Conservation (phyloP, 2,888 invertebrate species). For the Pseudeuparius sepicola region DNA sequence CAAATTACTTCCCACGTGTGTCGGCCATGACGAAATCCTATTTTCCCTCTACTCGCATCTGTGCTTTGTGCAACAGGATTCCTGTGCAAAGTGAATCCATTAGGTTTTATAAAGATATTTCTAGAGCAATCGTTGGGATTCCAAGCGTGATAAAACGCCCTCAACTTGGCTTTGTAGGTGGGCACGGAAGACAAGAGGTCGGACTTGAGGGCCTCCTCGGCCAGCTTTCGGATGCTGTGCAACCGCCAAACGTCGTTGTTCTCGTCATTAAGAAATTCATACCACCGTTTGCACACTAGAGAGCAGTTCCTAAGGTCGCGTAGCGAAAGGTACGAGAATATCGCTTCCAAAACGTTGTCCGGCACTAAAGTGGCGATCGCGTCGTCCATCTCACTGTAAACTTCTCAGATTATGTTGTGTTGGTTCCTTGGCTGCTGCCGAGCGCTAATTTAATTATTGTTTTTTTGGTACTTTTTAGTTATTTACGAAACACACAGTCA, state of each 20-base stretch:
- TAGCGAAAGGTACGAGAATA: conserved; percentile 84
- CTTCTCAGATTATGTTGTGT: no score
- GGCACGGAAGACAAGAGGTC: conserved; percentile 81
- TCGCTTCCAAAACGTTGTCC: conserved; percentile 75
- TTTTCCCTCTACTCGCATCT: conserved; percentile 83
- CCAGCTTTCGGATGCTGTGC: conserved; percentile 77
- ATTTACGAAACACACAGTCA: no score
- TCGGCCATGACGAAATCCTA: conserved; percentile 82
- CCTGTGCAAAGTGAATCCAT: conserved; percentile 94
- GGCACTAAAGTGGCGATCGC: conserved; percentile 55
- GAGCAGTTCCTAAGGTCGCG: conserved; percentile 82
- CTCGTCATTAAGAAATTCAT: conserved; percentile 79
- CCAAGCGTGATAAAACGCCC: conserved; percentile 94
- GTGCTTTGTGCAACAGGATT: conserved; percentile 99
- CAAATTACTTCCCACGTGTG: conserved; percentile 98
- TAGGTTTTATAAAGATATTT: conserved; percentile 93
- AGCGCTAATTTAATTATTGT: no score
- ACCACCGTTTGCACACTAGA: conserved; percentile 90
- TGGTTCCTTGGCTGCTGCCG: no score
- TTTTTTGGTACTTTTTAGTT: no score
- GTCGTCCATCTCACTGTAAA: conserved; percentile 47
- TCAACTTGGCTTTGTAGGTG: conserved; percentile 86
- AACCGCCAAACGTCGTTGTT: conserved; percentile 93
- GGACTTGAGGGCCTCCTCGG: conserved; percentile 81
- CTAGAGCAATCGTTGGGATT: conserved; percentile 94